phyloP scores from a whole-genome alignment of 2,888 invertebrate species.

The Timema cristinae region DNA sequence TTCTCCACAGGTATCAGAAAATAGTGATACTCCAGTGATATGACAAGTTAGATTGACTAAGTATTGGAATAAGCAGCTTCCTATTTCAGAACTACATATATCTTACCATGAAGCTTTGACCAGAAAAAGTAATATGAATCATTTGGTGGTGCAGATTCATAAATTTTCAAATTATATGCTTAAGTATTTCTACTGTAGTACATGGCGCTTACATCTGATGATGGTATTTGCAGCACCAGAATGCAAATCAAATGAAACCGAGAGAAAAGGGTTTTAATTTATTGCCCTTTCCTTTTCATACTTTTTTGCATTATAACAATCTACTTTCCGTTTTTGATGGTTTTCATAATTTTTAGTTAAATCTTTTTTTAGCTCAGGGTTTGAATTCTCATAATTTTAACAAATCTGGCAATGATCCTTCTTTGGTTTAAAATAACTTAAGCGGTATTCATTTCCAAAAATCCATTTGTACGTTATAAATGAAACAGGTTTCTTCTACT shows the following conservation, averaged over 20 bases:
- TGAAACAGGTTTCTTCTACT: background rate
- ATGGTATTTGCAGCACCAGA: constrained; percentile 38
- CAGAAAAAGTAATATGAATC: constrained; percentile 37
- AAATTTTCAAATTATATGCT: constrained; percentile 39
- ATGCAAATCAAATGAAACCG: constrained; percentile 38
- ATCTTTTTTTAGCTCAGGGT: background rate
- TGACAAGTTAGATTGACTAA: background rate
- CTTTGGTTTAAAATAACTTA: background rate
- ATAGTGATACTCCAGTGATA: background rate
- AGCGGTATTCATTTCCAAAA: background rate
- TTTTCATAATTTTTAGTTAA: constrained; percentile 4
- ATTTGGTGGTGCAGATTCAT: constrained; percentile 36
- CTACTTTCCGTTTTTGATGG: constrained; percentile 16
- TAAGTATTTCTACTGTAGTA: constrained; percentile 39
- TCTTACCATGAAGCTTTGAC: constrained; percentile 38
- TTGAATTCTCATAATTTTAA: background rate
- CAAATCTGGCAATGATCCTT: background rate
- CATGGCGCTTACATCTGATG: constrained; percentile 36
- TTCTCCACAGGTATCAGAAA: constrained; percentile 1
- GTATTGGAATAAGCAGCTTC: constrained; percentile 33
- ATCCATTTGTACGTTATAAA: background rate
- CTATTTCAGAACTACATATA: constrained; percentile 39
- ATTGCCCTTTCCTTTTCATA: constrained; percentile 31
- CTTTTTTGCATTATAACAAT: constrained; percentile 28
- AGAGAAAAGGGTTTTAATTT: constrained; percentile 34